These are phyloP conservation scores for Muntiacus reevesi DNA, from an alignment of 2,113 vertebrate genomes.

Conservation along the genomic window DNA sequence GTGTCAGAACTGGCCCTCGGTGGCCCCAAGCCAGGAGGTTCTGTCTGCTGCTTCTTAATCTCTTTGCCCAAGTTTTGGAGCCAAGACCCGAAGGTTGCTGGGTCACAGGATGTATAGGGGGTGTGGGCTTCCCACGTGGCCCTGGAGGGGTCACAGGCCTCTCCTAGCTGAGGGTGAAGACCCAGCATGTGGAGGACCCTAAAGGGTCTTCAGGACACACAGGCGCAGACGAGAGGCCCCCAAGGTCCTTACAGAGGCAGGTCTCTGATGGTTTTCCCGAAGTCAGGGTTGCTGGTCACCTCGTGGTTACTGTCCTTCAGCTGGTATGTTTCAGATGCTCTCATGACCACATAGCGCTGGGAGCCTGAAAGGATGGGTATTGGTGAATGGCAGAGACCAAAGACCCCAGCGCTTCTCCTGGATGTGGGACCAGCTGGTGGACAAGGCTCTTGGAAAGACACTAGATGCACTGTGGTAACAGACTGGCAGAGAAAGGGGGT, in stretches of 20 bases:
- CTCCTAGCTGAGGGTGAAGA: neutral
- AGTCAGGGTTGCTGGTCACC: slow-evolving; percentile 84
- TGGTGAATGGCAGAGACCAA: neutral
- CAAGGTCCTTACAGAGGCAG: slow-evolving; percentile 87
- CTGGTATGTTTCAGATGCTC: slow-evolving; percentile 90
- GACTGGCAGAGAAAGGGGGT: neutral
- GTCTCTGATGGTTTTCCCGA: slow-evolving; percentile 92
- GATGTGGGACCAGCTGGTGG: rapidly evolving
- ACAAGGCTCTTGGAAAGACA: rapidly evolving
- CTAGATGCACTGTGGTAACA: rapidly evolving
- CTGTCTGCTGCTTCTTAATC: neutral
- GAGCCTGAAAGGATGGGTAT: slow-evolving; percentile 81
- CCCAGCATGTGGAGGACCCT: neutral
- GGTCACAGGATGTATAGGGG: neutral
- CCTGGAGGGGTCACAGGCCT: neutral
- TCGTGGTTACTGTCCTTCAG: slow-evolving; percentile 84
- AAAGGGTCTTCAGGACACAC: rapidly evolving
- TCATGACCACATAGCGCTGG: slow-evolving; percentile 86
- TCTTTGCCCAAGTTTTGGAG: no score
- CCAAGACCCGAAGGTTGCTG: rapidly evolving
- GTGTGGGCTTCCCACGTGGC: neutral
- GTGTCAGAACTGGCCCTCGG: neutral
- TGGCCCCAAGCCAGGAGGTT: neutral
- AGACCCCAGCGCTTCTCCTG: rapidly evolving
- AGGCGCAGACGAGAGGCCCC: rapidly evolving